phyloP scores from a whole-genome alignment of 2,113 vertebrate species.

The Salvelinus sp. region DNA sequence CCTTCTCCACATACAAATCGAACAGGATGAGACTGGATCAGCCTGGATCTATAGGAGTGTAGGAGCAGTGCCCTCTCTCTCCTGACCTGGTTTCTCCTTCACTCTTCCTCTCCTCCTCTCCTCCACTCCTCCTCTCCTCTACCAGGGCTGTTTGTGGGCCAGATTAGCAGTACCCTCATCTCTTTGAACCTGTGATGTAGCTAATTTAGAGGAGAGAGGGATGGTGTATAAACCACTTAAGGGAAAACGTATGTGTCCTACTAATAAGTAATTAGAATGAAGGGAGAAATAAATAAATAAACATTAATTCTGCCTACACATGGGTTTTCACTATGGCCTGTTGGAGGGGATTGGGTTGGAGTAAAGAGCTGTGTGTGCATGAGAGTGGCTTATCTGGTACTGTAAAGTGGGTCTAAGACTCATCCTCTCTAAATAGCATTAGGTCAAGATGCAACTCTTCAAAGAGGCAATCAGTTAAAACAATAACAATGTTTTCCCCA shows the following conservation, averaged over 20 bases:
- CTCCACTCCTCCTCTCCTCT: conserved; percentile 4
- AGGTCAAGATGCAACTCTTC: neutral
- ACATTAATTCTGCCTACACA: conserved; percentile 28
- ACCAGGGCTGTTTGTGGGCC: conserved; percentile 53
- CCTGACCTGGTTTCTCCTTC: conserved; percentile 56
- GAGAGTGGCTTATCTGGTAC: conserved; percentile 14
- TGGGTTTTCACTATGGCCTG: conserved; percentile 2
- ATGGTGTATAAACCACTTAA: conserved; percentile 58
- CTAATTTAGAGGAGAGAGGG: conserved; percentile 55
- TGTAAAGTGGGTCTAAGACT: conserved; percentile 6
- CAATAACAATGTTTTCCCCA: too few species aligned
- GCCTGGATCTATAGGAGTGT: neutral
- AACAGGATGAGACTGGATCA: conserved; percentile 17
- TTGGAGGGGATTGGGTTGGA: neutral
- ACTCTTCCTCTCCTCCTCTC: neutral
- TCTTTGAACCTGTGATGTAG: conserved; percentile 58
- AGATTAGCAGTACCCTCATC: conserved; percentile 60
- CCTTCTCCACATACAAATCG: conserved; percentile 15
- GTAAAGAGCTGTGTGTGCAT: conserved; percentile 13
- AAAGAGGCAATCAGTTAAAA: neutral
- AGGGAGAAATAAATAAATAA: conserved; percentile 34
- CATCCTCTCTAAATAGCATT: neutral
- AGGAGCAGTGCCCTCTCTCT: conserved; percentile 15
- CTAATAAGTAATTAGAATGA: conserved; percentile 56
- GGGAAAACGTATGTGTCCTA: conserved; percentile 55